phyloP scores from a whole-genome alignment of 2,113 vertebrate genomes.

The Colinus virginianus region DNA sequence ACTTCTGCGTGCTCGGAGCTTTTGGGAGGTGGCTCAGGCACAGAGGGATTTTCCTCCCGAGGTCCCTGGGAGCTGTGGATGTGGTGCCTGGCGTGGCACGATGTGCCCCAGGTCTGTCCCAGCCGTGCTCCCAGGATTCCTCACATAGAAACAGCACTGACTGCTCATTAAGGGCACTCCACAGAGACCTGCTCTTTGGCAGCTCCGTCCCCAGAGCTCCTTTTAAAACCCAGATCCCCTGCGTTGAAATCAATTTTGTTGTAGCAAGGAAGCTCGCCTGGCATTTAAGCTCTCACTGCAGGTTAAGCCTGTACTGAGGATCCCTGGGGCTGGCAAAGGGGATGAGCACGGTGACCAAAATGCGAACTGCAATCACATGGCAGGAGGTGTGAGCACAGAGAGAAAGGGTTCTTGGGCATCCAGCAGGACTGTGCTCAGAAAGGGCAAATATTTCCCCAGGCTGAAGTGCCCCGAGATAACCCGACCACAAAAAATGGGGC shows the following conservation, averaged over 20 bases:
- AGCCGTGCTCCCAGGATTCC: not conserved
- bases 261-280: fast-evolving
- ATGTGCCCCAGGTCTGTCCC: not conserved
- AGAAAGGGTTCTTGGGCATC: not conserved
- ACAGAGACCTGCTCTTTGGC: fast-evolving
- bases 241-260: not conserved
- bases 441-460: not conserved
- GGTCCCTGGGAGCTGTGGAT: fast-evolving
- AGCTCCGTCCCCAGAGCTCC: not conserved
- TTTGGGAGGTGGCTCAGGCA: not conserved
- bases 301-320: fast-evolving
- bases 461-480: not conserved
- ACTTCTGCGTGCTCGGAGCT: not conserved
- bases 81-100: fast-evolving
- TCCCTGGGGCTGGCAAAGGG: not conserved
- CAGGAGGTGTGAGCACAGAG: not conserved
- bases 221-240: not conserved
- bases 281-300: not conserved
- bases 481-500: fast-evolving
- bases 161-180: not conserved
- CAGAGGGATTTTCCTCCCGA: not conserved
- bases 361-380: fast-evolving
- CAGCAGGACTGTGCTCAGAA: not conserved
- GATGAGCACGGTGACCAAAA: not conserved
- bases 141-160: not conserved